Evolutionary conservation across 1,140 invertebrate species (phyloP).

Genomic region (Lepidurus apus): DNA sequence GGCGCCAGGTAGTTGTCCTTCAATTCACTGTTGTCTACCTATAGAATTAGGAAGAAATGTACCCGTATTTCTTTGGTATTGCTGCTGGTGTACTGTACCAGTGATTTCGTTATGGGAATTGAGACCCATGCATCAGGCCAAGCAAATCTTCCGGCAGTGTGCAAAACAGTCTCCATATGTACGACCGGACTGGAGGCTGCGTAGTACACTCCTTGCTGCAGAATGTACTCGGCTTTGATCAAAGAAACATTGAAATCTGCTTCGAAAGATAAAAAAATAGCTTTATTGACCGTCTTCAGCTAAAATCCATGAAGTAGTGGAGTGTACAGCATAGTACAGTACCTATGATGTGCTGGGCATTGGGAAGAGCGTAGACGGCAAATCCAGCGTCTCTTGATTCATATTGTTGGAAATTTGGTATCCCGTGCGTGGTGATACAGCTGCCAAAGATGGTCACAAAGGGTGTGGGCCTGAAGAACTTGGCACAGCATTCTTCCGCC

Average conservation of each 20-base stretch:
- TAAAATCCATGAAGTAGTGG: not conserved
- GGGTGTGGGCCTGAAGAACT: not conserved
- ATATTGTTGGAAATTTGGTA: not conserved
- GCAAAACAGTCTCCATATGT: constrained; percentile 23
- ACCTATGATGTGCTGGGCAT: not conserved
- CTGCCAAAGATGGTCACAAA: constrained; percentile 2
- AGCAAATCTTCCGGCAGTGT: constrained; percentile 23
- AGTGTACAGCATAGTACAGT: not conserved
- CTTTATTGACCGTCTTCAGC: not conserved
- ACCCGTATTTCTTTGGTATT: not conserved
- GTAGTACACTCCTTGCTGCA: constrained; percentile 25
- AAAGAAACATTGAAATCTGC: constrained; percentile 25
- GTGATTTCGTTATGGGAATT: not conserved
- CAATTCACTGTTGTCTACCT: not conserved
- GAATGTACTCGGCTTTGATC: constrained; percentile 6
- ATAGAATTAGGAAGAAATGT: not conserved
- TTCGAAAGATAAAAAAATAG: not conserved
- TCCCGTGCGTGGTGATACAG: not conserved
- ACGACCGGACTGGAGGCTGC: constrained; percentile 28
- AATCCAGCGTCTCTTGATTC: constrained; percentile 23
- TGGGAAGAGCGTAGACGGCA: constrained; percentile 24
- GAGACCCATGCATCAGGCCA: not conserved
- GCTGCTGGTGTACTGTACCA: not conserved
- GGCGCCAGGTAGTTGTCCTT: not conserved
- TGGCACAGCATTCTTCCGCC: constrained; percentile 26